Evolutionary conservation across 2,113 vertebrate genomes (phyloP).

Genomic region (Zosterops borbonicus): DNA sequence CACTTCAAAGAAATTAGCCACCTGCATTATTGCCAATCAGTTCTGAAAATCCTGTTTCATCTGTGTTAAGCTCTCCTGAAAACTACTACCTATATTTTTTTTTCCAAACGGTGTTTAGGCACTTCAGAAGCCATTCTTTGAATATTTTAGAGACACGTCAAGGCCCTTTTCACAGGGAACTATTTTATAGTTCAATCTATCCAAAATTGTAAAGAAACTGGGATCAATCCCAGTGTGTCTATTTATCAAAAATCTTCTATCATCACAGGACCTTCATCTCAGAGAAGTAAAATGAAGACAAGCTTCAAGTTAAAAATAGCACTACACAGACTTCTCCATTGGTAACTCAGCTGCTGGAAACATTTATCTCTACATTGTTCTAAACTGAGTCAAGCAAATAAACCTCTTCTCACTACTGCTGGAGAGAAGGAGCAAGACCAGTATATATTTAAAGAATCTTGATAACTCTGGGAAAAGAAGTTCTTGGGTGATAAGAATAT

Average conservation of each 20-base stretch:
- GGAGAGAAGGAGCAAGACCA: neutral
- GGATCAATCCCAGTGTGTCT: neutral
- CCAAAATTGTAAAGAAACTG: neutral
- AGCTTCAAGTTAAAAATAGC: neutral
- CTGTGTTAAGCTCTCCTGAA: neutral
- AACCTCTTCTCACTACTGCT: neutral
- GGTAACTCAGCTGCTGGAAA: neutral
- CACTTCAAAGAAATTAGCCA: slow-evolving; percentile 41
- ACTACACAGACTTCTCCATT: neutral
- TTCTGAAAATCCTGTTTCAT: slow-evolving; percentile 5
- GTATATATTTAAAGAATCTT: neutral
- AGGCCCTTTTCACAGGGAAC: neutral
- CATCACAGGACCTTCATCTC: neutral
- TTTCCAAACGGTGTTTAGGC: neutral
- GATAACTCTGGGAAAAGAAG: neutral
- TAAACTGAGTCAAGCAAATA: neutral
- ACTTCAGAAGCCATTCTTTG: slow-evolving; percentile 18
- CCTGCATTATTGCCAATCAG: neutral
- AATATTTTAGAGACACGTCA: neutral
- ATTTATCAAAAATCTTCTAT: neutral
- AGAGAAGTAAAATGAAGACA: neutral
- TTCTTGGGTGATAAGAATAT: neutral
- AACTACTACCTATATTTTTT: neutral
- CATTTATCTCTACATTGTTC: neutral
- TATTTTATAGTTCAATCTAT: neutral